Base-by-base conservation (phyloP, 2,113 vertebrate species). In the Alectura lathami region DNA sequence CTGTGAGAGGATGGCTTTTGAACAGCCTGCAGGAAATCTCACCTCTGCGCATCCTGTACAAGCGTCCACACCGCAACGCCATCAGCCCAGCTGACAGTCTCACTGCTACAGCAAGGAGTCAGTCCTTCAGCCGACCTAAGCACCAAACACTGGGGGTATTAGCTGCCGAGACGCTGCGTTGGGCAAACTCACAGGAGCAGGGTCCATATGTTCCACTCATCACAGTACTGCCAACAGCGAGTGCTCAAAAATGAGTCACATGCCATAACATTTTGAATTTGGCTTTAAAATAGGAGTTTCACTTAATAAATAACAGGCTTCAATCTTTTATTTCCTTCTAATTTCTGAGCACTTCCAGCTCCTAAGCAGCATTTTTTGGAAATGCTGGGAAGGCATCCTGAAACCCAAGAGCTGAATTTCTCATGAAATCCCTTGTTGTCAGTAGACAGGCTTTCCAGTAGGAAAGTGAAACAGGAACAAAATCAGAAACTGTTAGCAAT, bases 21-120 rank as follows among this genome's bases (percentile, higher is more conserved):
- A 96, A 96, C 87, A 96, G 93, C 84, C 85, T 95, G 94, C 75
- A 14, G 91, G 92, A 95, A 87, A 95, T 96, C 93, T 95, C 96
- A 95, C 91, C 91, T 94, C 91, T 77, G 5, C 38, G 75, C 45
- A 40, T 48, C 85, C 23, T 67, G 82, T 77, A 83, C 94, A 91
- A 97, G 72, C 54, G 82, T 91, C 95, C 93, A 69, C 72, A 85
- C 36, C 68, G 63, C 68, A 83, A 59, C 95, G 89, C 67, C 91
- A 83, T 77, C 82, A 63, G 85, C 85, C 93, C 95, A 95, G 93
- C 94, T 94, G 93, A 93, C 84, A 94, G 63, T 42, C 84, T 79
- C 70, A 77, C 78, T 94, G 63, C 36, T 91, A 63, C 38, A 83
- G 91, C 38, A 63, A 83, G 75, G 62, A 95, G 82, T 77, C 79